A percentile compares a stretch with the other conserved stretches of the same genome.
Evolutionary conservation across 2,113 vertebrate genomes (phyloP).

Genomic region (Pseudopipra pipra): DNA sequence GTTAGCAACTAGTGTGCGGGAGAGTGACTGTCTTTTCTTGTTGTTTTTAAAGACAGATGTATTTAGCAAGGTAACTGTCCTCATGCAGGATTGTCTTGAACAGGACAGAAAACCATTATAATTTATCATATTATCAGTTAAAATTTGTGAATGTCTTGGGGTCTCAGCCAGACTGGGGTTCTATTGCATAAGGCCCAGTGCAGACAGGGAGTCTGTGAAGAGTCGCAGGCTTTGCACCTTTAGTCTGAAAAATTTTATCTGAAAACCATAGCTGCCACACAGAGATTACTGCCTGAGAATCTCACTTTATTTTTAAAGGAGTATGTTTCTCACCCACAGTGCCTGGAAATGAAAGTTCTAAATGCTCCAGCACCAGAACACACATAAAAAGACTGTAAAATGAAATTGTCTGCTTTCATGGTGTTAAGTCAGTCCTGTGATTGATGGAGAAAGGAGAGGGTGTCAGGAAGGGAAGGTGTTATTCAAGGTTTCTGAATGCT

Average conservation of each 20-base stretch:
- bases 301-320: constrained; percentile 63
- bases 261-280: not conserved
- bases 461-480: not conserved
- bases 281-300: constrained; percentile 44
- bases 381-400: constrained; percentile 59
- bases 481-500: constrained; percentile 15
- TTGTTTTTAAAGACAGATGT: not conserved
- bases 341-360: constrained; percentile 64
- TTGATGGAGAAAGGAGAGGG: constrained; percentile 9
- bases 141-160: not conserved
- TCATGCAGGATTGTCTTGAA: not conserved
- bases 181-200: not conserved
- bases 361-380: constrained; percentile 49
- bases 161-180: not conserved
- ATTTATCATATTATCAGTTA: not conserved
- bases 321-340: constrained; percentile 39
- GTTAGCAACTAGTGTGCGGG: not conserved
- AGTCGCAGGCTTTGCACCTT: constrained; percentile 15
- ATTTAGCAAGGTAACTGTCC: not conserved
- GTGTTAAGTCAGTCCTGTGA: constrained; percentile 51
- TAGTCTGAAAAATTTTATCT: not conserved
- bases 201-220: constrained; percentile 9
- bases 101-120: not conserved
- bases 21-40: not conserved
- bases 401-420: constrained; percentile 56